Conservation (phyloP, 2,797 vertebrate genomes). For the Avahi laniger region DNA sequence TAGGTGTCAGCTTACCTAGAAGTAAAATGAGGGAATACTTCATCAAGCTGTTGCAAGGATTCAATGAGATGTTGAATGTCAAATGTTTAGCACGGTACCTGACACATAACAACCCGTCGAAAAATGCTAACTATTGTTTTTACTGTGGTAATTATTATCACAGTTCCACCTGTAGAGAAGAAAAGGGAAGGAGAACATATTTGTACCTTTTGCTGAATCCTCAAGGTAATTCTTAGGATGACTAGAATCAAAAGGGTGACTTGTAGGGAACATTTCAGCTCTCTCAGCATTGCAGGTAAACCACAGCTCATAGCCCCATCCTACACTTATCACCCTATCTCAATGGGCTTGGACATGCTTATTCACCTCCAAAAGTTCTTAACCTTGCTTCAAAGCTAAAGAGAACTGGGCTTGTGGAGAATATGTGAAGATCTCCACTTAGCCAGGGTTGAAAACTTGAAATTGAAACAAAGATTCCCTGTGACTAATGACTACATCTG, state of each 20-base stretch:
- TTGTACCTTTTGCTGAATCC: background rate
- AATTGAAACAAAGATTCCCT: constrained; percentile 53
- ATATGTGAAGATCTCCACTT: background rate
- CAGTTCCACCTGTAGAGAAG: background rate
- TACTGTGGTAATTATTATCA: background rate
- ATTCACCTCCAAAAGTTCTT: constrained; percentile 12
- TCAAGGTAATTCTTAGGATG: background rate
- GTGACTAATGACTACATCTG: constrained; percentile 47
- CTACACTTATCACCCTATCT: background rate
- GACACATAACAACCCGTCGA: background rate
- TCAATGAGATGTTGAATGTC: background rate
- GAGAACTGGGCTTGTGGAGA: background rate
- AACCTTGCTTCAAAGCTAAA: constrained; percentile 25
- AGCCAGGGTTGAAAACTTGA: constrained; percentile 17
- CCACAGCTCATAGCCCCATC: background rate
- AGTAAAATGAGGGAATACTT: background rate
- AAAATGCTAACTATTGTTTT: constrained; percentile 24
- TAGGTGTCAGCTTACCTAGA: background rate
- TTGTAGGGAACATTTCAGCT: background rate
- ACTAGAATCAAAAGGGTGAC: constrained; percentile 41
- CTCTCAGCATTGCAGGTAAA: constrained; percentile 5
- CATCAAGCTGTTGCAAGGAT: background rate
- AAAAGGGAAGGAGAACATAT: background rate
- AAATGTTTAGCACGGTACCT: background rate
- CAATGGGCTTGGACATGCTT: background rate